phyloP scores from a whole-genome alignment of 1,140 invertebrate species.

The Lethrus apterus region DNA sequence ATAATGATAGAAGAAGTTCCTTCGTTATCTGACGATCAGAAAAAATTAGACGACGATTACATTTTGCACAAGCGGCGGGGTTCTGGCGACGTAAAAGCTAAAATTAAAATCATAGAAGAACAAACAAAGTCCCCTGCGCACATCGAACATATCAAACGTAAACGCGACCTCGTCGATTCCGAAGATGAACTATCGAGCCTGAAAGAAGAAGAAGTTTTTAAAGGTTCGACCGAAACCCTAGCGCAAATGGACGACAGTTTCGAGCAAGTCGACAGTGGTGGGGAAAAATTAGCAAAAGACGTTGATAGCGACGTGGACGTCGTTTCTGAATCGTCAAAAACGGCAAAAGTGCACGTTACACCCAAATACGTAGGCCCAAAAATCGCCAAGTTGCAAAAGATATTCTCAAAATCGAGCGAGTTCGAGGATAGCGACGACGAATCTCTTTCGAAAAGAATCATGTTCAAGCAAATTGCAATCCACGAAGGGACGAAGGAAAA shows the following conservation, averaged over 20 bases:
- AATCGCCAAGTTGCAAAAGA: slow-evolving; percentile 44
- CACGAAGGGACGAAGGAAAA: slow-evolving; percentile 6
- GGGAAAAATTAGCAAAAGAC: slow-evolving; percentile 17
- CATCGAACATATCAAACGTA: slow-evolving; percentile 28
- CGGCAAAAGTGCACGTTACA: slow-evolving; percentile 10
- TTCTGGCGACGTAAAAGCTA: slow-evolving; percentile 44
- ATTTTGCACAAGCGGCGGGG: slow-evolving; percentile 34
- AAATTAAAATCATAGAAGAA: slow-evolving; percentile 43
- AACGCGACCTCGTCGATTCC: slow-evolving; percentile 34
- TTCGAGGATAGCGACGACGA: slow-evolving; percentile 27
- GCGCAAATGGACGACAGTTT: slow-evolving; percentile 37
- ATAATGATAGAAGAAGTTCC: slow-evolving; percentile 37
- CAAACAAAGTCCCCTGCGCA: slow-evolving; percentile 32
- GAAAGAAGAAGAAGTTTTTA: slow-evolving; percentile 37
- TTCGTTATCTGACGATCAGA: slow-evolving; percentile 8
- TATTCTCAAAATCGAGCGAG: slow-evolving; percentile 39
- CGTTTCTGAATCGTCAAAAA: slow-evolving; percentile 12
- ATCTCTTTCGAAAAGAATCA: slow-evolving; percentile 10
- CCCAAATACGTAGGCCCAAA: slow-evolving; percentile 42
- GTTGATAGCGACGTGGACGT: slow-evolving; percentile 18
- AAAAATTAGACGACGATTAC: slow-evolving; percentile 35
- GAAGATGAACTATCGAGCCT: slow-evolving; percentile 40
- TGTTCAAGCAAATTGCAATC: background rate
- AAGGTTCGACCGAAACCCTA: slow-evolving; percentile 38
- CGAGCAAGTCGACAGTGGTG: slow-evolving; percentile 20